These are phyloP conservation scores for Danionella dracula DNA, from an alignment of 2,797 vertebrate species.

Conservation along the genomic window DNA sequence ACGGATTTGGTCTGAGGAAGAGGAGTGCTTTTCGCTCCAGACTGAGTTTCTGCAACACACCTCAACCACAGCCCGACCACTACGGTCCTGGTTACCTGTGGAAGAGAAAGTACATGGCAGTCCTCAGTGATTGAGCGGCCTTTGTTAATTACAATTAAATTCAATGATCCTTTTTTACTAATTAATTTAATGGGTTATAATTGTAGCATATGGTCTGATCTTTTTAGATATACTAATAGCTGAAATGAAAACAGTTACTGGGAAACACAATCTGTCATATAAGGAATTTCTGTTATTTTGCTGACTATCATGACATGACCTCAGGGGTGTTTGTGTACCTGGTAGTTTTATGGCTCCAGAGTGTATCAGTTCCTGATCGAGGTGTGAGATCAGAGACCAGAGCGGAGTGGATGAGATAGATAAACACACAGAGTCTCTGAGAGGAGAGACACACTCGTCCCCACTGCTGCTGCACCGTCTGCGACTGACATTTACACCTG, in stretches of 20 bases:
- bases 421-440: constrained; percentile 1
- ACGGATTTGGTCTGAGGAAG: constrained; percentile 63
- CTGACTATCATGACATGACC: no score
- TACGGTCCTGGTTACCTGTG: constrained; percentile 76
- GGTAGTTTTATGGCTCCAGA: constrained; percentile 71
- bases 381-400: constrained; percentile 61
- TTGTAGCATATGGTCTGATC: no score
- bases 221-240: no score
- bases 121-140: no score
- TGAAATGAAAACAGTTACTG: no score
- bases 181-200: no score
- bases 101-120: no score
- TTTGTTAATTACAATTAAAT: no score
- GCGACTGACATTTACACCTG: constrained; percentile 58
- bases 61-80: constrained; percentile 73
- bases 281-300: no score
- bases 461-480: constrained; percentile 48
- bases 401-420: constrained; percentile 37
- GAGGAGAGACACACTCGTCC: constrained; percentile 44
- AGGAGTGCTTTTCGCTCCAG: constrained; percentile 63
- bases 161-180: no score
- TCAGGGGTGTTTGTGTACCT: constrained; percentile 55
- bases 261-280: no score
- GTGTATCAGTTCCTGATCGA: constrained; percentile 70
- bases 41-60: constrained; percentile 67